Conservation (phyloP, 1,140 invertebrate species). For the Scaptodrosophila lebanonensis region DNA sequence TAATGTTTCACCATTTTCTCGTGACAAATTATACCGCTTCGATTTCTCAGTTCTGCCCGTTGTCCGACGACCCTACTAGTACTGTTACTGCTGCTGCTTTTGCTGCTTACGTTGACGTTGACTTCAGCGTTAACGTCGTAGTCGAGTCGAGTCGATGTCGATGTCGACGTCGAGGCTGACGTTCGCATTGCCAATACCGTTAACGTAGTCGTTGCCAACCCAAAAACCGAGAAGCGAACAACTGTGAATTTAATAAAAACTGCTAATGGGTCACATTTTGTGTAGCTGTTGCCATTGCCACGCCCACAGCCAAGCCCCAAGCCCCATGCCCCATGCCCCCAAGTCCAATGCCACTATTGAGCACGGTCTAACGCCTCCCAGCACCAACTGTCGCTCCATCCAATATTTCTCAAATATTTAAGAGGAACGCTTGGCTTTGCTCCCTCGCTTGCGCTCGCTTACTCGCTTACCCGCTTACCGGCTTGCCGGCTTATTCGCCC, state of each 20-base stretch:
- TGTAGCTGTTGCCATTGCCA: constrained; percentile 20
- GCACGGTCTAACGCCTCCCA: no score
- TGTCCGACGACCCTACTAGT: no score
- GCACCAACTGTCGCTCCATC: constrained; percentile 17
- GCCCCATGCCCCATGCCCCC: constrained; percentile 6
- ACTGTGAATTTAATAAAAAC: constrained; percentile 70
- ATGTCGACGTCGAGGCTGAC: no score
- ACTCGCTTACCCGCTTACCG: constrained; percentile 14
- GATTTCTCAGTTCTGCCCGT: constrained; percentile 68
- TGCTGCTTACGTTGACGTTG: background rate
- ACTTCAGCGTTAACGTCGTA: no score
- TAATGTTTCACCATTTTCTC: constrained; percentile 71
- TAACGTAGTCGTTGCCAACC: no score
- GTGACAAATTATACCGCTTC: constrained; percentile 73
- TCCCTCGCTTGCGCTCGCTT: no score
- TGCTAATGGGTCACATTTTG: constrained; percentile 62
- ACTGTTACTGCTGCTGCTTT: no score
- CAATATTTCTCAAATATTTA: constrained; percentile 72
- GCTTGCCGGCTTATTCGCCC: constrained; percentile 8
- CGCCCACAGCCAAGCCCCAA: constrained; percentile 10
- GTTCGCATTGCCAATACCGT: no score
- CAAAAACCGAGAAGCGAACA: constrained; percentile 38
- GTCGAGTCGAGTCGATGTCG: no score
- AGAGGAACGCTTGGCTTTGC: constrained; percentile 18
- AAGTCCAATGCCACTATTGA: constrained; percentile 25